Evolutionary conservation across 2,113 vertebrate species (phyloP).

Genomic region (Oxyura jamaicensis): DNA sequence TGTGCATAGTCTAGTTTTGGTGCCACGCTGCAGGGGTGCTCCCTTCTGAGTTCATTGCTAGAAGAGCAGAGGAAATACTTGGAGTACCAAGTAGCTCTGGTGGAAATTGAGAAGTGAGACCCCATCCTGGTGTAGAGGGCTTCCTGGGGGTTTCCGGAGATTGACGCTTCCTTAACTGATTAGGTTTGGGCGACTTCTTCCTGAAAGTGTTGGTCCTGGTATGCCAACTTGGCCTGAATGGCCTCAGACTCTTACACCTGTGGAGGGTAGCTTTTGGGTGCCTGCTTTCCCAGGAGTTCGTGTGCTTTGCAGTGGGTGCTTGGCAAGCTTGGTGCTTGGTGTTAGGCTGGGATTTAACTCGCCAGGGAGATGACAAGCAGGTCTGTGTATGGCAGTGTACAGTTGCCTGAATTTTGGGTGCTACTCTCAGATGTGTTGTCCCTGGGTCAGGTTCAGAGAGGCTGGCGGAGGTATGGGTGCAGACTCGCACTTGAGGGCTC

Average conservation of each 20-base stretch:
- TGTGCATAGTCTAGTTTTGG: neutral
- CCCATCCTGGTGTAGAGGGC: neutral
- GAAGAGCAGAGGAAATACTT: neutral
- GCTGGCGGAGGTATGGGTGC: neutral
- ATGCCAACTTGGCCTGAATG: neutral
- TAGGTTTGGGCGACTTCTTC: neutral
- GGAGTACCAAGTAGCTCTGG: neutral
- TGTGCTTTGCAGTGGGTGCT: neutral
- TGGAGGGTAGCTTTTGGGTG: neutral
- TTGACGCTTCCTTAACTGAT: neutral
- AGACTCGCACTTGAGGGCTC: rapidly evolving
- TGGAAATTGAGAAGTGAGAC: neutral
- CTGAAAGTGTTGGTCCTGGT: neutral
- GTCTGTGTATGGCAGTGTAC: neutral
- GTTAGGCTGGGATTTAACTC: neutral
- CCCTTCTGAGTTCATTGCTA: neutral
- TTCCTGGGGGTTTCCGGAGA: neutral
- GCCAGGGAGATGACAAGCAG: rapidly evolving
- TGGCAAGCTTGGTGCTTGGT: no score
- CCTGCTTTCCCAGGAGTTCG: neutral
- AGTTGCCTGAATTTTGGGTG: neutral
- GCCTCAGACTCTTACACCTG: rapidly evolving
- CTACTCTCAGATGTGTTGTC: rapidly evolving
- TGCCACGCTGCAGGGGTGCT: neutral
- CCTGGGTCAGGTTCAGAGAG: neutral